A percentile compares a stretch with the other conserved stretches of the same genome.
Conservation (phyloP, 2,888 invertebrate genomes). For the Drosophila multiciliata region DNA sequence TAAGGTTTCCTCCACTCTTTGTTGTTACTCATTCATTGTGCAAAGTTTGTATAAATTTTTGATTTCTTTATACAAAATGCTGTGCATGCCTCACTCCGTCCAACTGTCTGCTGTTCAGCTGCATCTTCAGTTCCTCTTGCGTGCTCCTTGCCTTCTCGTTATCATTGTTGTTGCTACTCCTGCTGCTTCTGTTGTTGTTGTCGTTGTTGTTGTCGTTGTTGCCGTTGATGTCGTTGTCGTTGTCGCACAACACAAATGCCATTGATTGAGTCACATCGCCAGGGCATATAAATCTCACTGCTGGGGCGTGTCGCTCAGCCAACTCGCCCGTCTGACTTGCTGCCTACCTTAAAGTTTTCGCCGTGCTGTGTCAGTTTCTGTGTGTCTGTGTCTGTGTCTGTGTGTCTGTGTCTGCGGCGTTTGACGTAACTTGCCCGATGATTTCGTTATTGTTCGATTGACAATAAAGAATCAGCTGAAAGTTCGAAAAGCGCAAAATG, state of each 20-base stretch:
- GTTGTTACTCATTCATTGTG: constrained; percentile 79
- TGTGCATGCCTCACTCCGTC: constrained; percentile 74
- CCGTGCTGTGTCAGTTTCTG: constrained; percentile 62
- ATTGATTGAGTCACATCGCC: constrained; percentile 81
- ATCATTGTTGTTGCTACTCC: constrained; percentile 17
- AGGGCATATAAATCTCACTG: constrained; percentile 81
- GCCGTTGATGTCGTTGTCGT: constrained; percentile 31
- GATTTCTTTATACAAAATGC: constrained; percentile 82
- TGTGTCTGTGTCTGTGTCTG: too few species aligned
- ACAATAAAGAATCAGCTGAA: constrained; percentile 83
- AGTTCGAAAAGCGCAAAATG: constrained; percentile 77
- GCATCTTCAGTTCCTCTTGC: constrained; percentile 29
- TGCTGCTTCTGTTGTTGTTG: constrained; percentile 13
- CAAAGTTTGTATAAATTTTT: constrained; percentile 81
- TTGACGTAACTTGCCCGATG: constrained; percentile 81
- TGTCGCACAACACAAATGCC: constrained; percentile 76
- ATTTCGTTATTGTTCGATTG: constrained; percentile 83
- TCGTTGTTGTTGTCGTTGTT: constrained; percentile 26
- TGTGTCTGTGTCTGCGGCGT: constrained; percentile 62
- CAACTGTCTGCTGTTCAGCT: constrained; percentile 48
- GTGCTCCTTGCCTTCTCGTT: constrained; percentile 13
- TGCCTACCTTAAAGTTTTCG: constrained; percentile 77
- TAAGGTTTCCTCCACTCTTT: constrained; percentile 51
- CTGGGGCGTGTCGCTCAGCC: constrained; percentile 72
- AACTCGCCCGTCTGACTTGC: constrained; percentile 34